Evolutionary conservation across 2,113 vertebrate species (phyloP), one percentile per base, ranked within the genome.

Genomic region (Oxygymnocypris stewartii): DNA sequence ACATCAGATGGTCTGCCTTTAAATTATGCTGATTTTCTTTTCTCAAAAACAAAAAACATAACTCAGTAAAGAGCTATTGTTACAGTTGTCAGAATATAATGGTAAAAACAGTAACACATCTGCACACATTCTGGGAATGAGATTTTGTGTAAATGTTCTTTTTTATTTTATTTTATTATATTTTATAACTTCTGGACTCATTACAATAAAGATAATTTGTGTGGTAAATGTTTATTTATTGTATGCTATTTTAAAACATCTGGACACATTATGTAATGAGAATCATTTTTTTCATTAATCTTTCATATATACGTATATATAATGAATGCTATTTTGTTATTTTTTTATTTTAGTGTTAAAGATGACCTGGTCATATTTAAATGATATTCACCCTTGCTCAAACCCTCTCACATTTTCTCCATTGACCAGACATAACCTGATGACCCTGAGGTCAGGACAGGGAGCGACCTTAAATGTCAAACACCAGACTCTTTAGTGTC

Each of bases 381-480:
- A 51, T 16, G 28, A n/a, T 20, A 16, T 67, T 78, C 11, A 14
- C 69, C 35, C 16, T 42, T 76, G 16, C 25, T 79, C 20, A 71
- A 49, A 82, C 42, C 69, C 61, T 51, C 23, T 20, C 28, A 57
- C 31, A 6, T 71, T 28, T 13, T 83, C 18, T 25, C 18, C 37
- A 4, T 28, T 76, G 28, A 75, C 69, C 76, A 81, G 74, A 25
- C n/a, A 61, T 87, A 51, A 73, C 31, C 37, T 77, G 71, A 23
- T 77, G 77, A 63, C 82, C 84, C 35, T 42, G 3, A 80, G 44
- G 75, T 86, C 84, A 86, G n/a, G n/a, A 54, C 25, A 47, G 51
- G 51, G 71, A 84, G 23, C 44, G n/a, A 79, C 42, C 84, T 65
- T 49, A 85, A 77, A 67, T 74, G 49, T 85, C 73, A 78, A 69